Evolutionary conservation across 2,113 vertebrate genomes (phyloP).

Genomic region (Noctilio leporinus): DNA sequence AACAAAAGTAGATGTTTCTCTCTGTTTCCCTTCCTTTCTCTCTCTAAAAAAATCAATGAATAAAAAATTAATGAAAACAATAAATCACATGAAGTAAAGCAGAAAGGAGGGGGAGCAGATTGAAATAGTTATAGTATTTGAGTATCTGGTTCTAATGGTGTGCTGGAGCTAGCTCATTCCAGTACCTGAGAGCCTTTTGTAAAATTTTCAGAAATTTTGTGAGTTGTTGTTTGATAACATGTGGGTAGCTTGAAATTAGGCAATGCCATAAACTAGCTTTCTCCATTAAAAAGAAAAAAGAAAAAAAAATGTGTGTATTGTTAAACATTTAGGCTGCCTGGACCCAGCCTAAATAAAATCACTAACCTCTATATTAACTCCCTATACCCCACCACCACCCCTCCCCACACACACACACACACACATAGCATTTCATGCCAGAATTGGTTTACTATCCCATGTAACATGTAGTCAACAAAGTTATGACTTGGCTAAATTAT

Average conservation of each 20-base stretch:
- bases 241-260: not conserved
- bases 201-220: not conserved
- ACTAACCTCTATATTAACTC: not conserved
- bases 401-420: fast-evolving
- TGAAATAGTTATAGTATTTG: not conserved
- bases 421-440: not conserved
- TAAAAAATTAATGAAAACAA: not conserved
- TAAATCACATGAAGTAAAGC: not conserved
- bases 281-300: not conserved
- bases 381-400: fast-evolving
- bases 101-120: not conserved
- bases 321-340: not conserved
- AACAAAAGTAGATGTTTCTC: too few relatives aligned
- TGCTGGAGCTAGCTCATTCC: not conserved
- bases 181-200: not conserved
- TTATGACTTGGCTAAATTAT: not conserved
- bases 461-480: not conserved
- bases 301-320: not conserved
- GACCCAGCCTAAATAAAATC: not conserved
- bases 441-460: not conserved
- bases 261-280: not conserved
- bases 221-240: not conserved
- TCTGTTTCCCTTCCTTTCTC: too few relatives aligned
- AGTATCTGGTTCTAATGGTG: too few relatives aligned
- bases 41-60: too few relatives aligned